Evolutionary conservation across 2,113 vertebrate species (phyloP).

Genomic region (cat (Felis catus)): DNA sequence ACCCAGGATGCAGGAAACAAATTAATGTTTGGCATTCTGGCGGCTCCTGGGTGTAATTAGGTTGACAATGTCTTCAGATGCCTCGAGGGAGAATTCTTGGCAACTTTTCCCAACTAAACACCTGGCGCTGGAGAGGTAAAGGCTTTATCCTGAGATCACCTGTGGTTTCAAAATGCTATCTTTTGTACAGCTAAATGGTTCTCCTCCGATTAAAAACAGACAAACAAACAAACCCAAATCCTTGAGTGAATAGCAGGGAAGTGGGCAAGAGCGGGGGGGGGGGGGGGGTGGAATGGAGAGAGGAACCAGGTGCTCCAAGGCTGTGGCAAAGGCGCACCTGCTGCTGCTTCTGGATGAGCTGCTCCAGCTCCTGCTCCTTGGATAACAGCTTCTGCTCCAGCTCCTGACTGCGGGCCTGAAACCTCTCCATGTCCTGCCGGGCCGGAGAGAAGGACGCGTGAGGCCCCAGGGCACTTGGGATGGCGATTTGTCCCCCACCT

Average conservation of each 20-base stretch:
- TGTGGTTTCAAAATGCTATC: background rate
- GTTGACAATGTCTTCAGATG: background rate
- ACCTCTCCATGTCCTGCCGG: slow-evolving; percentile 90
- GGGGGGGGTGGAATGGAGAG: background rate
- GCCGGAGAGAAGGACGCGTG: background rate
- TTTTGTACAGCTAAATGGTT: background rate
- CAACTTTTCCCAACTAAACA: slow-evolving; percentile 9
- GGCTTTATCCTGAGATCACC: background rate
- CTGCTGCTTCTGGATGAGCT: slow-evolving; percentile 90
- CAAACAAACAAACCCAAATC: background rate
- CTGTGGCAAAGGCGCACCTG: slow-evolving; percentile 77
- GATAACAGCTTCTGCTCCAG: slow-evolving; percentile 88
- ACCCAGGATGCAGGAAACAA: background rate
- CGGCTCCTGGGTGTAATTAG: background rate
- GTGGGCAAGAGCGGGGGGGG: background rate
- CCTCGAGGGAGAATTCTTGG: background rate
- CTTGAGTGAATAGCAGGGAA: background rate
- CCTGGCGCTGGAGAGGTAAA: background rate
- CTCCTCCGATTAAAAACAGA: background rate
- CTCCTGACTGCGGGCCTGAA: slow-evolving; percentile 88
- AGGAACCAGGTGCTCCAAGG: background rate
- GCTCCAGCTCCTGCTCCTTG: slow-evolving; percentile 93
- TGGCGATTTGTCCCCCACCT: background rate
- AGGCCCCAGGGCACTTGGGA: background rate
- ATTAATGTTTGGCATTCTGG: rapidly evolving